Evolutionary conservation across 1,140 invertebrate genomes (phyloP).

Genomic region (Agrilus planipennis): DNA sequence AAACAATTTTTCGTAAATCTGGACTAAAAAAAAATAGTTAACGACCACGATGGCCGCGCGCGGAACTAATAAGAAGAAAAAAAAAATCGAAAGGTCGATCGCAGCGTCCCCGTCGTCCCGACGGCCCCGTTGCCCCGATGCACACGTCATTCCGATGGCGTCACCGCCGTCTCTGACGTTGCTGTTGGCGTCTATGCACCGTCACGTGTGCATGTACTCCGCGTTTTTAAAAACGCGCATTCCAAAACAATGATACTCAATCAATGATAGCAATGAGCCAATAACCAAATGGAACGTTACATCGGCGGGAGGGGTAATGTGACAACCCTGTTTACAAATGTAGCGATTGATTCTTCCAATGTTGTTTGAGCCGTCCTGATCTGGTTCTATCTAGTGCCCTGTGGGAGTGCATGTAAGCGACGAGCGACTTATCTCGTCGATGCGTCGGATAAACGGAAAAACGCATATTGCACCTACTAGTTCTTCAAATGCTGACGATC

Average conservation of each 20-base stretch:
- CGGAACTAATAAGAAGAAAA: too few relatives aligned
- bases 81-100: too few relatives aligned
- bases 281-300: conserved; percentile 36
- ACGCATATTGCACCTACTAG: too few relatives aligned
- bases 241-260: conserved; percentile 38
- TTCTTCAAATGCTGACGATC: too few relatives aligned
- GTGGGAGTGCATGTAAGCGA: conserved; percentile 21
- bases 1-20: too few relatives aligned
- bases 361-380: conserved; percentile 33
- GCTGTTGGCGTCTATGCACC: conserved; percentile 6
- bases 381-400: conserved; percentile 21
- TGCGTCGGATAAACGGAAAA: too few relatives aligned
- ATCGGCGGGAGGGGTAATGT: conserved; percentile 29
- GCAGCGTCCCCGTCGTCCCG: too few relatives aligned
- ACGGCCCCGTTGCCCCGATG: too few relatives aligned
- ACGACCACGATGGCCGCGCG: too few relatives aligned
- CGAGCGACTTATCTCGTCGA: too few relatives aligned
- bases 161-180: too few relatives aligned
- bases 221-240: conserved; percentile 37
- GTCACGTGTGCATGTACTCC: conserved; percentile 26
- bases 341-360: conserved; percentile 37
- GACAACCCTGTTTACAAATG: conserved; percentile 38
- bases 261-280: conserved; percentile 37
- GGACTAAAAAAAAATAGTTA: conserved; percentile 7
- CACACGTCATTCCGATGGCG: too few relatives aligned